These are phyloP conservation scores for Drosophila gaucha DNA, from an alignment of 2,888 invertebrate genomes.

Conservation along the genomic window DNA sequence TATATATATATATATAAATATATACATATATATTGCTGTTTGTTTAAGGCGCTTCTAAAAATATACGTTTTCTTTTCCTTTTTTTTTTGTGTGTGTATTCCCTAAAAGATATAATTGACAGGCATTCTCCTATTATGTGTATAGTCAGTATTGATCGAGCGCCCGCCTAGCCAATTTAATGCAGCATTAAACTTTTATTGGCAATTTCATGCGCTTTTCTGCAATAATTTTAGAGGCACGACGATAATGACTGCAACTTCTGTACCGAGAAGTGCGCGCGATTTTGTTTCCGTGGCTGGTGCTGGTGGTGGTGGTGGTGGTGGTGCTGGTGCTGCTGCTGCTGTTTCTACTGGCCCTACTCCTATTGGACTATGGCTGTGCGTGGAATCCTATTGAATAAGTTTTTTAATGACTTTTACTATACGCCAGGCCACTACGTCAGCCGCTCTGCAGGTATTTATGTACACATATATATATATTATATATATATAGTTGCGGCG, in stretches of 20 bases:
- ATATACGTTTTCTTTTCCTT: slow-evolving; percentile 15
- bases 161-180: slow-evolving; percentile 59
- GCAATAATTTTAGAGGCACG: slow-evolving; percentile 54
- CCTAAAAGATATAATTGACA: slow-evolving; percentile 67
- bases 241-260: slow-evolving; percentile 34
- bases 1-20: no score
- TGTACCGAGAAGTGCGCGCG: slow-evolving; percentile 30
- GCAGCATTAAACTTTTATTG: slow-evolving; percentile 72
- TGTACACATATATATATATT: slow-evolving; percentile 34
- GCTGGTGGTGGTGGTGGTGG: not conserved
- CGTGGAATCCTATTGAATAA: slow-evolving; percentile 73
- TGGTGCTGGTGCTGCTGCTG: not conserved
- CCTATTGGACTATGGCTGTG: slow-evolving; percentile 34
- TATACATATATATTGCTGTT: slow-evolving; percentile 13
- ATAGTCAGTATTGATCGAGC: slow-evolving; percentile 60
- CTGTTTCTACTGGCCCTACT: not conserved
- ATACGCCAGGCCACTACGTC: slow-evolving; percentile 63
- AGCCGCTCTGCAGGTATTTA: slow-evolving; percentile 59
- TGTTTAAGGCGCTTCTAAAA: slow-evolving; percentile 24
- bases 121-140: slow-evolving; percentile 34
- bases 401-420: slow-evolving; percentile 77
- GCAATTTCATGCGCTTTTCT: slow-evolving; percentile 57
- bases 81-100: slow-evolving; percentile 28
- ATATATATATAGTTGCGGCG: slow-evolving; percentile 47
- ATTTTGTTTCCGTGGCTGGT: slow-evolving; percentile 11